A percentile compares a stretch with the other conserved stretches of the same genome.
These are phyloP conservation scores for Odocoileus hemionus DNA, from an alignment of 2,113 vertebrate genomes.

Conservation along the genomic window DNA sequence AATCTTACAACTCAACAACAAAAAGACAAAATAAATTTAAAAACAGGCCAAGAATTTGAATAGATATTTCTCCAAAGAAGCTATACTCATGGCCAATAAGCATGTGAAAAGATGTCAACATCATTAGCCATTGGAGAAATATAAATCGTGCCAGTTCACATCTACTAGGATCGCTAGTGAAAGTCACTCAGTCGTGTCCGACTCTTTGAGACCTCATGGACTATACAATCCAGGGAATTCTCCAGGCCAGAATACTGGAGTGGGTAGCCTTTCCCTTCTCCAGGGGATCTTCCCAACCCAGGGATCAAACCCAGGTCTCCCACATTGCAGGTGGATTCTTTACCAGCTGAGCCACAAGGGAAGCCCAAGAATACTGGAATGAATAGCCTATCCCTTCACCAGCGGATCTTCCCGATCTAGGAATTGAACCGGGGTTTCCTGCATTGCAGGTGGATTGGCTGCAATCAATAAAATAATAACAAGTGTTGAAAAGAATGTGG, in stretches of 20 bases:
- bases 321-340: background rate
- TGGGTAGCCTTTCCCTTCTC: background rate
- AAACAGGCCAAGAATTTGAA: background rate
- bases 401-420: background rate
- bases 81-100: background rate
- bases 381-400: background rate
- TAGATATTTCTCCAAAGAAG: background rate
- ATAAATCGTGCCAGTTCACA: background rate
- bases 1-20: background rate
- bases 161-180: background rate
- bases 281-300: background rate
- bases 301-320: background rate
- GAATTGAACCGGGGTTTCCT: background rate
- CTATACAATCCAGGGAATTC: background rate
- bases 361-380: background rate
- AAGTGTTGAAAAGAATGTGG: background rate
- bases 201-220: background rate
- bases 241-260: background rate
- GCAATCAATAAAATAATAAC: background rate
- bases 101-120: background rate
- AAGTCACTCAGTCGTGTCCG: background rate
- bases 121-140: background rate
- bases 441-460: background rate
- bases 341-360: background rate
- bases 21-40: background rate